Percentiles rank a stretch among this genome's conserved stretches.
These are phyloP conservation scores for Keiferia lycopersicella DNA, from an alignment of 2,888 invertebrate genomes.

Conservation along the genomic window DNA sequence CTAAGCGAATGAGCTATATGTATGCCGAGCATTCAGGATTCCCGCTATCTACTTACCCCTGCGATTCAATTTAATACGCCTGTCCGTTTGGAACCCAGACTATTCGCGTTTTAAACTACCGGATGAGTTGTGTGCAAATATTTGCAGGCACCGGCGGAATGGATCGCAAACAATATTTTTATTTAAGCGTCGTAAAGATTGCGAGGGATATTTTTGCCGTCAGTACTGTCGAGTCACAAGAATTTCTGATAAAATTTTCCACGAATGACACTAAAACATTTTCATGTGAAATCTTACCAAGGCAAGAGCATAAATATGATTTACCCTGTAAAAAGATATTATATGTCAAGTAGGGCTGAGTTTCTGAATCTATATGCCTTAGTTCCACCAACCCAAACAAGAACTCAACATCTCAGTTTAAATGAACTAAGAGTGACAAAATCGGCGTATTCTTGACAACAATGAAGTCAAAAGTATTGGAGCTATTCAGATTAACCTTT, in stretches of 20 bases:
- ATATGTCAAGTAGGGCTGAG: no score
- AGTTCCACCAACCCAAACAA: no score
- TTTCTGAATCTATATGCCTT: no score
- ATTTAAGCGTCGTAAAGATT: slow-evolving; percentile 9
- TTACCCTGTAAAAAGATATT: no score
- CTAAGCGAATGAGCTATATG: not conserved
- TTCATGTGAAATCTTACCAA: no score
- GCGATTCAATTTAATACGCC: slow-evolving; percentile 51
- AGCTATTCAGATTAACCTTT: no score
- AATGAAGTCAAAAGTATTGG: no score
- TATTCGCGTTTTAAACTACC: slow-evolving; percentile 37
- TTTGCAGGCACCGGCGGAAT: slow-evolving; percentile 14
- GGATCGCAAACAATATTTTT: slow-evolving; percentile 17
- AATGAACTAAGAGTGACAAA: no score
- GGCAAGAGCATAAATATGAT: no score
- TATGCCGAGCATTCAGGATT: not conserved
- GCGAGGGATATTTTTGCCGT: not conserved
- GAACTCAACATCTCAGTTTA: no score
- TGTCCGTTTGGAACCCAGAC: slow-evolving; percentile 44
- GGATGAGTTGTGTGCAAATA: slow-evolving; percentile 20
- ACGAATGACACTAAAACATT: no score
- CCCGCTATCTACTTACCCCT: slow-evolving; percentile 19
- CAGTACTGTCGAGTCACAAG: not conserved
- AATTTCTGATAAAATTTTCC: not conserved
- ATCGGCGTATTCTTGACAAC: no score